Evolutionary conservation across 2,888 invertebrate genomes (phyloP).

Genomic region (Macaria liturata): DNA sequence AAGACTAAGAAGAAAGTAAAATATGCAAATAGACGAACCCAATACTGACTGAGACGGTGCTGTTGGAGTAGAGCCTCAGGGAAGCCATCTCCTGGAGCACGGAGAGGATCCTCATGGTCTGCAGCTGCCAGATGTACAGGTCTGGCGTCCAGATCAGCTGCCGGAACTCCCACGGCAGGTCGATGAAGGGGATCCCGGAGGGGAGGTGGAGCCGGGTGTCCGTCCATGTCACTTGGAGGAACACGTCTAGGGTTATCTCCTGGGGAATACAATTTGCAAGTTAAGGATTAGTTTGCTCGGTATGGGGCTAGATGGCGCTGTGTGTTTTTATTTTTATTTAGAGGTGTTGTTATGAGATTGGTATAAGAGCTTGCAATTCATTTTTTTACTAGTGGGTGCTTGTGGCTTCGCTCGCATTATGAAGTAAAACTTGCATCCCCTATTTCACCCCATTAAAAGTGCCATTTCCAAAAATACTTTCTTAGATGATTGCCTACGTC

Average conservation of each 20-base stretch:
- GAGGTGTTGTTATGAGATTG: too few relatives aligned
- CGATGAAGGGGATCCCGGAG: slow-evolving; percentile 74
- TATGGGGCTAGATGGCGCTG: too few relatives aligned
- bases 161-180: slow-evolving; percentile 85
- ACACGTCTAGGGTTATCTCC: slow-evolving; percentile 86
- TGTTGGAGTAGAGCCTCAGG: slow-evolving; percentile 83
- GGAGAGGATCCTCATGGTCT: slow-evolving; percentile 84
- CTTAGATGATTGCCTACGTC: too few relatives aligned
- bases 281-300: too few relatives aligned
- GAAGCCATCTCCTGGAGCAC: slow-evolving; percentile 86
- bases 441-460: too few relatives aligned
- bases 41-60: slow-evolving; percentile 85
- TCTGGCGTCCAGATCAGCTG: slow-evolving; percentile 85
- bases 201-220: slow-evolving; percentile 78
- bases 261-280: slow-evolving; percentile 39
- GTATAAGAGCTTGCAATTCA: too few relatives aligned
- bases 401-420: too few relatives aligned
- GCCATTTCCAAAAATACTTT: too few relatives aligned
- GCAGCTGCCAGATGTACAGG: slow-evolving; percentile 85
- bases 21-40: slow-evolving; percentile 74
- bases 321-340: too few relatives aligned
- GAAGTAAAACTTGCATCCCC: too few relatives aligned
- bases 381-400: too few relatives aligned
- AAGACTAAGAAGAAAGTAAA: slow-evolving; percentile 5
- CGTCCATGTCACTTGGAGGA: slow-evolving; percentile 86